Evolutionary conservation across 2,797 vertebrate species (phyloP), one percentile per base, ranked within the genome.

Genomic region (Delichon dasypus): DNA sequence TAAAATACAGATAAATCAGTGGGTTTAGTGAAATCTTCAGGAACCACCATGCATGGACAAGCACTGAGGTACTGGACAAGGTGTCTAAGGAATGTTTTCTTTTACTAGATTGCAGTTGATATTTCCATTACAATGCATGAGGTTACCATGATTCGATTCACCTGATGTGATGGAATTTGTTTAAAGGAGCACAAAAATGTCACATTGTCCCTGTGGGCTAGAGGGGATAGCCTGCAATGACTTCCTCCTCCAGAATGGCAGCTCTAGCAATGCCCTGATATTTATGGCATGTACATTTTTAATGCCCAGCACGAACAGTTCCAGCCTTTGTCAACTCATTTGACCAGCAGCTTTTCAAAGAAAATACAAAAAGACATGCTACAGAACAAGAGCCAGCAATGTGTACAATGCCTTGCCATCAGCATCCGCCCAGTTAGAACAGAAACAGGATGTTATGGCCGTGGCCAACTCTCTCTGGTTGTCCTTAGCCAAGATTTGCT

Each of bases 41-140:
- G 75, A 88, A 22, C 22, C 47, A 68, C 51, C 29, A 42, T 0
- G 4, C 29, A 30, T 8, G 27, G 82, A 21, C 68, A 95, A 88
- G 45, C 65, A 75, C 40, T 1, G 3, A 92, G 48, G 15, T 54
- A 30, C 10, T 51, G 68, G 58, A 92, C 45, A 50, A 75, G 32
- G 48, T 48, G 78, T 29, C 60, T 45, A 70, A 85, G 66, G 55
- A 88, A 62, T 45, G 7, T 60, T 75, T 83, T 88, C 47, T 78
- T 88, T 85, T 76, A 86, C 71, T 55, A 84, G 66, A 93, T 61
- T 81, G 45, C 79, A 82, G 79, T 11, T 85, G 76, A 86, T 83
- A 76, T 86, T 84, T 32, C 62, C 42, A 86, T 91, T 95, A 90
- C 94, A 95, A 96, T 90, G 62, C 64, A 92, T 74, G 91, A 92